Conservation (phyloP, 2,113 vertebrate genomes). For the Chroicocephalus ridibundus region DNA sequence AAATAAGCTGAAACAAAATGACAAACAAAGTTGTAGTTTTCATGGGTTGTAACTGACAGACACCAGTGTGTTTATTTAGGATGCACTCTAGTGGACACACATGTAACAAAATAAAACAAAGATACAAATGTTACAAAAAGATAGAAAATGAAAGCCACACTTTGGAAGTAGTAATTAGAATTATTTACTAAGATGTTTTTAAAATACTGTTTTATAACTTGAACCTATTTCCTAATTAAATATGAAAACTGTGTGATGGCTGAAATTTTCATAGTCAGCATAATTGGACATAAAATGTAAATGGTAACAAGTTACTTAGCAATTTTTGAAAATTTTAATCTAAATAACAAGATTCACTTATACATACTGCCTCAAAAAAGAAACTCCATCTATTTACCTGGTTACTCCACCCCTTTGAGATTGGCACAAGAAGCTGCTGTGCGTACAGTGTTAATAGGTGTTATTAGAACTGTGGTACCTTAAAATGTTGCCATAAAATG, state of each 20-base stretch:
- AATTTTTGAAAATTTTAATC: not conserved
- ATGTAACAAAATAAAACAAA: not conserved
- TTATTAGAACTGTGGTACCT: not conserved
- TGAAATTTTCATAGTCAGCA: not conserved
- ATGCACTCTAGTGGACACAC: slow-evolving; percentile 56
- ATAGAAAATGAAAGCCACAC: not conserved
- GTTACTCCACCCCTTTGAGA: not conserved
- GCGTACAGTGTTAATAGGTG: not conserved
- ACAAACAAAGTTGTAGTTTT: not conserved
- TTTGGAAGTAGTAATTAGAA: not conserved
- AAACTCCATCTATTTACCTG: not conserved
- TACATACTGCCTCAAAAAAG: not conserved
- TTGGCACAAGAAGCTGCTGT: not conserved
- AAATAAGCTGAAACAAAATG: not conserved
- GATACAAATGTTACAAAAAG: not conserved
- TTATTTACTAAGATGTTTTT: not conserved
- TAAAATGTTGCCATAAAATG: not conserved
- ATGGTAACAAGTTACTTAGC: not conserved
- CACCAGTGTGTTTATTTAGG: slow-evolving; percentile 22
- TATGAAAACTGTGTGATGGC: not conserved
- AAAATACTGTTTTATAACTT: not conserved
- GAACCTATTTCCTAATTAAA: not conserved
- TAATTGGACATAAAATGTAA: not conserved
- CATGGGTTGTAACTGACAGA: not conserved
- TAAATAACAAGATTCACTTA: not conserved